Conservation (phyloP, 2,888 invertebrate genomes). For the Abrostola tripartita region DNA sequence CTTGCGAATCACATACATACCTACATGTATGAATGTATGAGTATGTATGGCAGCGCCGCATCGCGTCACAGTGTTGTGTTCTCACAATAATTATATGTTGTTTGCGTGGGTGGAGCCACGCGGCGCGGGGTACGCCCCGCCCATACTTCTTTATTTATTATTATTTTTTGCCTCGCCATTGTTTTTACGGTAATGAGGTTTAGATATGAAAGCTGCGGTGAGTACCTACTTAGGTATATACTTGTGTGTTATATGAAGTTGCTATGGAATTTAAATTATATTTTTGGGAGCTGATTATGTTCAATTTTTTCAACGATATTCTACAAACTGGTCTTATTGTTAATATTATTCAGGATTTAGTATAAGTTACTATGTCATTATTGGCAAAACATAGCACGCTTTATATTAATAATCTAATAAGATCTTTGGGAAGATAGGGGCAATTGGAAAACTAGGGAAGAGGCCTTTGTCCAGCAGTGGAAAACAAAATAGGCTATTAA, state of each 20-base stretch:
- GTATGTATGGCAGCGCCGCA: conserved; percentile 31
- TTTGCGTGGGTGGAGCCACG: conserved; percentile 77
- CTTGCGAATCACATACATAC: conserved; percentile 10
- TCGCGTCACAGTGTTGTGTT: conserved; percentile 33
- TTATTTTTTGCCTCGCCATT: conserved; percentile 55
- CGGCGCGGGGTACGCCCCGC: conserved; percentile 75
- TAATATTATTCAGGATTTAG: too few species aligned
- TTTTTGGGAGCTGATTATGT: too few species aligned
- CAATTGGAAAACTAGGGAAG: too few species aligned
- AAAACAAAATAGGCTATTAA: too few species aligned
- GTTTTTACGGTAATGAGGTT: conserved; percentile 55
- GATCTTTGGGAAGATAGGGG: too few species aligned
- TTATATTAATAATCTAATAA: too few species aligned
- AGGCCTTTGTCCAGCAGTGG: too few species aligned
- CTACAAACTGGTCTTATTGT: too few species aligned
- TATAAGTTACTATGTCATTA: too few species aligned
- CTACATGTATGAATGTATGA: conserved; percentile 13
- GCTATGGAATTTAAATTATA: too few species aligned
- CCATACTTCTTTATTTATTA: conserved; percentile 66
- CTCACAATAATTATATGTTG: conserved; percentile 71
- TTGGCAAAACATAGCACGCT: too few species aligned
- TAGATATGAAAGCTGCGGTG: conserved; percentile 38
- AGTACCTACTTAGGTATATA: conserved; percentile 10
- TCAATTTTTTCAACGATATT: too few species aligned
- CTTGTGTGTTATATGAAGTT: neutral